phyloP scores from a whole-genome alignment of 2,888 invertebrate genomes.

The Allophyes oxyacanthae region DNA sequence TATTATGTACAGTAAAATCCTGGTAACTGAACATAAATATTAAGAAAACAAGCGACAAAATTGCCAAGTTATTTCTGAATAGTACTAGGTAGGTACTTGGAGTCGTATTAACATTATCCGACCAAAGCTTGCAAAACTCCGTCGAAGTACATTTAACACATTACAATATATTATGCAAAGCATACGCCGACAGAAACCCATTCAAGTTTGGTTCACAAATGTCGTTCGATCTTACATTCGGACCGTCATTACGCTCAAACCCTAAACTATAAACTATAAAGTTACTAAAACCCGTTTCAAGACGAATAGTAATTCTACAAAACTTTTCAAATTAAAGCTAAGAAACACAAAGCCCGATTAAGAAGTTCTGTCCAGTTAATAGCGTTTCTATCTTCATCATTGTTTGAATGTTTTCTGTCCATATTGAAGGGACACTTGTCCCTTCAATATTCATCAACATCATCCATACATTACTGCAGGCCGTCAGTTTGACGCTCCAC shows the following conservation, averaged over 20 bases:
- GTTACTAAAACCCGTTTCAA: constrained; percentile 50
- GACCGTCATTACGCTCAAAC: constrained; percentile 60
- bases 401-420: no score
- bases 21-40: no score
- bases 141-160: constrained; percentile 30
- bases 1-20: no score
- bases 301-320: constrained; percentile 51
- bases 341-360: constrained; percentile 7
- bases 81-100: neutral
- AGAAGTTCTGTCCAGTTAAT: constrained; percentile 30
- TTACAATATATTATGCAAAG: constrained; percentile 41
- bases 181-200: constrained; percentile 42
- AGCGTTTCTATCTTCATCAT: neutral
- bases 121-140: constrained; percentile 4
- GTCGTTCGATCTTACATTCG: constrained; percentile 57
- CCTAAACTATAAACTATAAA: constrained; percentile 61
- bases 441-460: no score
- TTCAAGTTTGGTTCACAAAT: constrained; percentile 61
- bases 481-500: no score
- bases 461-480: no score
- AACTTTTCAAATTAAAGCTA: constrained; percentile 60
- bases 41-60: no score
- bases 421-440: no score
- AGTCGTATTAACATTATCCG: constrained; percentile 11
- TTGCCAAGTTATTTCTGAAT: neutral